A percentile compares a stretch with the other conserved stretches of the same genome.
Evolutionary conservation across 2,113 vertebrate species (phyloP).

Genomic region (Scomber colias): DNA sequence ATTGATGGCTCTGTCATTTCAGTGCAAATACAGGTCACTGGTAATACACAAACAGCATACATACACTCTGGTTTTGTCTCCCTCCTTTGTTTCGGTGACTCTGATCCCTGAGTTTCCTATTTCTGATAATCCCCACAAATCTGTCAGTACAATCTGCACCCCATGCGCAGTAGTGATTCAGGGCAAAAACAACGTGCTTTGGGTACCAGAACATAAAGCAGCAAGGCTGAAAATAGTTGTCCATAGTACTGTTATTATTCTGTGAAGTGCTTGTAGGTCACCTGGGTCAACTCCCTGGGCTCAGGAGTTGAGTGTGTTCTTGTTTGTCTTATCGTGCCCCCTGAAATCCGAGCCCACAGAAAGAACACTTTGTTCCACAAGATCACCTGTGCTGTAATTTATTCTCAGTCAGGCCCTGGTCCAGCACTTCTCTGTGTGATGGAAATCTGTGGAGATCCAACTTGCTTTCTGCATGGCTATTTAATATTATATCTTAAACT

Average conservation of each 20-base stretch:
- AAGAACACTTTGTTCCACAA: conserved; percentile 1
- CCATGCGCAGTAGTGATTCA: background rate
- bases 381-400: background rate
- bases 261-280: background rate
- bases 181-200: background rate
- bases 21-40: background rate
- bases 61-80: background rate
- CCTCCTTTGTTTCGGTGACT: background rate
- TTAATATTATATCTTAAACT: background rate
- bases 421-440: background rate
- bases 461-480: background rate
- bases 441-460: background rate
- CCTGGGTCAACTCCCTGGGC: background rate
- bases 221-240: background rate
- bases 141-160: conserved; percentile 5
- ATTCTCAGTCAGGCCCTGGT: background rate
- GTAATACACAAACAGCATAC: background rate
- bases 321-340: background rate
- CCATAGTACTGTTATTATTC: background rate
- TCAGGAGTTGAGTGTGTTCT: background rate
- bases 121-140: conserved; percentile 11
- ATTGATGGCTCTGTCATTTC: background rate
- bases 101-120: background rate
- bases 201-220: background rate
- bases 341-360: background rate